phyloP scores from a whole-genome alignment of 2,113 vertebrate genomes.

The Pluvialis apricaria region DNA sequence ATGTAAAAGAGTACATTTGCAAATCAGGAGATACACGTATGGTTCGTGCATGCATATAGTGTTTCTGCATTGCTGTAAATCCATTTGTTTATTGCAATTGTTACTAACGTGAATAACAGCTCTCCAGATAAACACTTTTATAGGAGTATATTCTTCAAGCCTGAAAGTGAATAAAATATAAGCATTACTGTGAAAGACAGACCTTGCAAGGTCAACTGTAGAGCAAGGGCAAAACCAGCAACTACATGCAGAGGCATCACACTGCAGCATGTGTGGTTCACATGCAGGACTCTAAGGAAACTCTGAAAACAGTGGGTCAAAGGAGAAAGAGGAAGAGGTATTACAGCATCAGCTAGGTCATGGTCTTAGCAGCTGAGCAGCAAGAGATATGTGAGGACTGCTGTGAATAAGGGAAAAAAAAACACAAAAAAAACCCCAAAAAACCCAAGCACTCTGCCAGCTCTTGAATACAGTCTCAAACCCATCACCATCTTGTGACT shows the following conservation, averaged over 20 bases:
- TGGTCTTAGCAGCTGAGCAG: conserved; percentile 19
- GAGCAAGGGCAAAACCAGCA: conserved; percentile 15
- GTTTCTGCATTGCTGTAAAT: not conserved
- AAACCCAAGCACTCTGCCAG: not conserved
- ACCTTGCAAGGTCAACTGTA: conserved; percentile 43
- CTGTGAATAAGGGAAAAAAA: not conserved
- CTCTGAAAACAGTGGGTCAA: conserved; percentile 23
- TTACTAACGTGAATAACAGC: not conserved
- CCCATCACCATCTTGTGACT: not conserved
- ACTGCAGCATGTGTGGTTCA: not conserved
- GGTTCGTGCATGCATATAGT: not conserved
- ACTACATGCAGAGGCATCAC: not conserved
- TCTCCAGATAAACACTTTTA: not conserved
- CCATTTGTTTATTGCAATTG: not conserved
- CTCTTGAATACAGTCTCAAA: not conserved
- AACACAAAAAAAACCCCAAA: not conserved
- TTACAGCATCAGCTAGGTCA: conserved; percentile 19
- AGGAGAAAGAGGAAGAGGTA: conserved; percentile 34
- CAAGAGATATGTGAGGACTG: not conserved
- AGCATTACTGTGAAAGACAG: not conserved
- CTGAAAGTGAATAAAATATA: not conserved
- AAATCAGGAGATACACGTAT: not conserved
- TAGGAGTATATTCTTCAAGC: not conserved
- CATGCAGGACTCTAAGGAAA: conserved; percentile 13
- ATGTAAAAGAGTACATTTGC: not conserved